These are phyloP conservation scores for Pyrgus malvae DNA, from an alignment of 2,888 invertebrate genomes.

Conservation along the genomic window DNA sequence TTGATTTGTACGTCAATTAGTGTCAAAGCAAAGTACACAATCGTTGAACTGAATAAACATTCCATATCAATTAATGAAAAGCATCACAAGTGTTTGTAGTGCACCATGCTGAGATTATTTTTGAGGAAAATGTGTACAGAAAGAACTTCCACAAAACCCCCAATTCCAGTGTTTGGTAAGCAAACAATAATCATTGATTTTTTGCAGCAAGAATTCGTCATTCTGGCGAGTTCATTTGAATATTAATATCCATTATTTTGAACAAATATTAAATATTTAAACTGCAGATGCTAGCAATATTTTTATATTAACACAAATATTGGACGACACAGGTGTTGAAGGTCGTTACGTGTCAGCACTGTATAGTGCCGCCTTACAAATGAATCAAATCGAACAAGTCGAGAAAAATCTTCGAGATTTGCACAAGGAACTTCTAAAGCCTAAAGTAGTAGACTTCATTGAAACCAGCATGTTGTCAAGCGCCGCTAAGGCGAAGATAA, in stretches of 20 bases:
- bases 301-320: too few species aligned
- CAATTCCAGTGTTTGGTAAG: slow-evolving; percentile 61
- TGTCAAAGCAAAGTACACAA: too few species aligned
- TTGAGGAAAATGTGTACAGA: slow-evolving; percentile 43
- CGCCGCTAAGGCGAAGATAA: slow-evolving; percentile 51
- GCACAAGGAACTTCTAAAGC: slow-evolving; percentile 50
- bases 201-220: not conserved
- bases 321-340: slow-evolving; percentile 61
- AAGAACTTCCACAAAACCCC: slow-evolving; percentile 43
- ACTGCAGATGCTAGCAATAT: too few species aligned
- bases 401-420: slow-evolving; percentile 50
- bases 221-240: not conserved
- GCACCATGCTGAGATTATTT: slow-evolving; percentile 45
- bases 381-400: slow-evolving; percentile 53
- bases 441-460: slow-evolving; percentile 57
- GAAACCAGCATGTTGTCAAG: slow-evolving; percentile 57
- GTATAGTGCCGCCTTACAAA: slow-evolving; percentile 57
- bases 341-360: slow-evolving; percentile 65
- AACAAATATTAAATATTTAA: not conserved
- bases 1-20: too few species aligned
- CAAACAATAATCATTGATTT: not conserved
- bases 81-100: not conserved
- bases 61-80: not conserved
- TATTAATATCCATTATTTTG: not conserved
- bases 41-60: too few species aligned